phyloP scores from a whole-genome alignment of 2,888 invertebrate genomes.

The Noctua fimbriata region DNA sequence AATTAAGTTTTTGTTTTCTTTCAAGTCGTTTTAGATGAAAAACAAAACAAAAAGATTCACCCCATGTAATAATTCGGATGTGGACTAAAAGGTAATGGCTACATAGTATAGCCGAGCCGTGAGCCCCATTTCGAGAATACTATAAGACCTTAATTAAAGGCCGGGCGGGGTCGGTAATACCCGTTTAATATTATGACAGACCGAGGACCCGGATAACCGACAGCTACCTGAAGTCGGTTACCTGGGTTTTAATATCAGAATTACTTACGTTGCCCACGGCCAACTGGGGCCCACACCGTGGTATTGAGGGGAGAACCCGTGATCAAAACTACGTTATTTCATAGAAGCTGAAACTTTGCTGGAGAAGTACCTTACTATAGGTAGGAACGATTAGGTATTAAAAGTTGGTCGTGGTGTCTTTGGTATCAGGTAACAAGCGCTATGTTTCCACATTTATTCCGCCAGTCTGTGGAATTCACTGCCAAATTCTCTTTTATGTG shows the following conservation, averaged over 20 bases:
- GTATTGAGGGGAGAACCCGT: background rate
- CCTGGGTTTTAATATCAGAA: background rate
- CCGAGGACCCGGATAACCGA: background rate
- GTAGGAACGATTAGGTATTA: background rate
- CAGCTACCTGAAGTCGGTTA: background rate
- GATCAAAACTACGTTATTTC: background rate
- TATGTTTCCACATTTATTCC: too few relatives aligned
- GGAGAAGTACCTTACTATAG: background rate
- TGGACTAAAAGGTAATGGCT: background rate
- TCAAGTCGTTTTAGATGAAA: background rate
- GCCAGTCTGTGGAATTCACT: too few relatives aligned
- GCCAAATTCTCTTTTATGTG: too few relatives aligned
- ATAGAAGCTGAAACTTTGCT: background rate
- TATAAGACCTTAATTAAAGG: conserved; percentile 9
- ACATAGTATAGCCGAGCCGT: background rate
- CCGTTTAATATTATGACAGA: conserved; percentile 4
- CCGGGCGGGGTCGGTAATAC: background rate
- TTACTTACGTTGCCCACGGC: background rate
- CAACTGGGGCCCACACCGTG: background rate
- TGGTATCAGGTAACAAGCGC: background rate
- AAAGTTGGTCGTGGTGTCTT: background rate
- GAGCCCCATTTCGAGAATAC: background rate
- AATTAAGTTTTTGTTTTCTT: background rate
- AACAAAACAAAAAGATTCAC: background rate
- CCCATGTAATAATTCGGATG: background rate